phyloP scores from a whole-genome alignment of 1,140 invertebrate genomes.

The Lordiphosa clarofinis region DNA sequence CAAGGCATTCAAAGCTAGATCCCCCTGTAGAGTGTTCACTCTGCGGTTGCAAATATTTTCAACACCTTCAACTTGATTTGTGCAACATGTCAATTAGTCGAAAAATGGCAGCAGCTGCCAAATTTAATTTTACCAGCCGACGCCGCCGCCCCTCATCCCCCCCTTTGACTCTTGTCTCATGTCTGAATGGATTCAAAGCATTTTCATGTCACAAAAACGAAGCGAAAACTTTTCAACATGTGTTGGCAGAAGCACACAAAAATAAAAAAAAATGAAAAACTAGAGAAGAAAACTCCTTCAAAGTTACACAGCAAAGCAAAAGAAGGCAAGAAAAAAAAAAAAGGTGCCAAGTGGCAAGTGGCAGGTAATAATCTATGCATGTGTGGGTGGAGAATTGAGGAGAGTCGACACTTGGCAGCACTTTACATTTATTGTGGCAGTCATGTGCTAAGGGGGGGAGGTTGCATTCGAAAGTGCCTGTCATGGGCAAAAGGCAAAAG shows the following conservation, averaged over 20 bases:
- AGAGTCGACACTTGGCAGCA: constrained; percentile 63
- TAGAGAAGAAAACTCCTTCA: constrained; percentile 60
- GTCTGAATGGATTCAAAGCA: constrained; percentile 71
- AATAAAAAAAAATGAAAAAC: constrained; percentile 21
- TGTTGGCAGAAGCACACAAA: constrained; percentile 61
- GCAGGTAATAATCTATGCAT: constrained; percentile 76
- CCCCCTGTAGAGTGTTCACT: constrained; percentile 34
- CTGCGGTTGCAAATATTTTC: constrained; percentile 49
- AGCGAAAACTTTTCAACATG: constrained; percentile 73
- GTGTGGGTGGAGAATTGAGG: constrained; percentile 32
- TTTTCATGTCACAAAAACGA: constrained; percentile 73
- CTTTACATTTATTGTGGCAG: constrained; percentile 76
- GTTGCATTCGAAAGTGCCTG: constrained; percentile 68
- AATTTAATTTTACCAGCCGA: constrained; percentile 58
- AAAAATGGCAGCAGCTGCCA: constrained; percentile 68
- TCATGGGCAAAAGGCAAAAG: constrained; percentile 53
- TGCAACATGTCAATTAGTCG: constrained; percentile 74
- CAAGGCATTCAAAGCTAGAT: constrained; percentile 70
- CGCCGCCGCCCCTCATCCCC: not conserved
- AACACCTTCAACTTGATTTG: constrained; percentile 29
- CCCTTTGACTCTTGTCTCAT: constrained; percentile 23
- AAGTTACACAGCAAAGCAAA: constrained; percentile 37
- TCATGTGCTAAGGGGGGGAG: constrained; percentile 22
- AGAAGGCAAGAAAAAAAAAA: constrained; percentile 17
- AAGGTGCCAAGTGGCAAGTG: constrained; percentile 74